These are phyloP conservation scores for Pomatorhinus ruficollis DNA, from an alignment of 2,113 vertebrate species.

Conservation along the genomic window DNA sequence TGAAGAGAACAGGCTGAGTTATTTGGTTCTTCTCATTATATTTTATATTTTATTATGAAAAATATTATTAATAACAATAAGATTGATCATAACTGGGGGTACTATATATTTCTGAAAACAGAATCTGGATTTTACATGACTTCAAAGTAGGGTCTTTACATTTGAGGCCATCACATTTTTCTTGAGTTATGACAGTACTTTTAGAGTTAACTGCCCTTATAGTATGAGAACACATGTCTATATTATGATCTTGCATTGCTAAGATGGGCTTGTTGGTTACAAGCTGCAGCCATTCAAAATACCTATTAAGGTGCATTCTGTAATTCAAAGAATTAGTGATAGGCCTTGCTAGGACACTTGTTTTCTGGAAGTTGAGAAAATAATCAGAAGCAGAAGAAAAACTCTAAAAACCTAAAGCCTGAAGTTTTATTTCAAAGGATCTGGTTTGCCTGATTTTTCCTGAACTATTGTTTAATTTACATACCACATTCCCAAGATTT, in stretches of 20 bases:
- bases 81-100: accelerated
- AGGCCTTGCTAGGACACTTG: background rate
- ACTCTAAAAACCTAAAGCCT: background rate
- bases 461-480: background rate
- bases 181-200: background rate
- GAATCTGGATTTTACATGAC: background rate
- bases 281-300: background rate
- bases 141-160: background rate
- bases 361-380: background rate
- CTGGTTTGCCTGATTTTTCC: background rate
- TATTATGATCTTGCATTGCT: background rate
- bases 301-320: background rate
- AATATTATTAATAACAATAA: background rate
- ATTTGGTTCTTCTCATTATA: background rate
- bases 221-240: background rate
- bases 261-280: background rate
- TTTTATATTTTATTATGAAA: background rate
- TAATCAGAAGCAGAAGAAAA: background rate
- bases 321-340: background rate
- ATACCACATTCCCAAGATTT: background rate
- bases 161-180: background rate
- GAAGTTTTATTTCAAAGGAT: background rate
- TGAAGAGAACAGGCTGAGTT: background rate
- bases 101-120: background rate
- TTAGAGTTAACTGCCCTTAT: background rate